Conservation (phyloP, 2,797 vertebrate genomes). For the Coranthus polyacanthus region DNA sequence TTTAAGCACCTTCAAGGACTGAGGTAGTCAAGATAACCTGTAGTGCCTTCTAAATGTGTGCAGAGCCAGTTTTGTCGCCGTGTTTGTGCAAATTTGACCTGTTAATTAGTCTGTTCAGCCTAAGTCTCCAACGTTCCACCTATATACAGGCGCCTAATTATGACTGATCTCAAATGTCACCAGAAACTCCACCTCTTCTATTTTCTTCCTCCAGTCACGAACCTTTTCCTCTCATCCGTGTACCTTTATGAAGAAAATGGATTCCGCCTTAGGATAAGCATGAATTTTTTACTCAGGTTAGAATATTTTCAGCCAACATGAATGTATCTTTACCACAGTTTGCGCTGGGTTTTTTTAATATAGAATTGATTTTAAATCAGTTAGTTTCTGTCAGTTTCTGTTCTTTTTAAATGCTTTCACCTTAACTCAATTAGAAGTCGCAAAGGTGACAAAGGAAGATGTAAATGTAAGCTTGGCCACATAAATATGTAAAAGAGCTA, state of each 20-base stretch:
- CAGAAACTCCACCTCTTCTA: slow-evolving; percentile 2
- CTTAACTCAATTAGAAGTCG: background rate
- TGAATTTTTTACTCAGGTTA: slow-evolving; percentile 15
- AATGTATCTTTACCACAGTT: background rate
- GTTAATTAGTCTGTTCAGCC: slow-evolving; percentile 18
- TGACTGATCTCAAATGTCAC: slow-evolving; percentile 20
- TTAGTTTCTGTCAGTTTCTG: too few relatives aligned
- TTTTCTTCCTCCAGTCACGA: background rate
- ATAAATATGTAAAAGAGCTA: background rate
- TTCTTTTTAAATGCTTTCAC: too few relatives aligned
- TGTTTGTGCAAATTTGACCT: slow-evolving; percentile 20
- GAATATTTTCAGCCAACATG: slow-evolving; percentile 4
- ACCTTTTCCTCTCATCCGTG: background rate
- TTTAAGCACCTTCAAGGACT: slow-evolving; percentile 3
- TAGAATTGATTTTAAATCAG: background rate
- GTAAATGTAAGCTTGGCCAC: slow-evolving; percentile 17
- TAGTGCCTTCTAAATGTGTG: slow-evolving; percentile 12
- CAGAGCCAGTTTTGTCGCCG: slow-evolving; percentile 7
- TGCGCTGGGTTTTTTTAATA: background rate
- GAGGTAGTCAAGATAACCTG: slow-evolving; percentile 31
- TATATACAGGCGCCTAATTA: slow-evolving; percentile 8
- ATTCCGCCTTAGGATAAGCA: slow-evolving; percentile 13
- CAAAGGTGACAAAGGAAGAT: slow-evolving; percentile 10
- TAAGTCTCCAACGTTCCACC: background rate
- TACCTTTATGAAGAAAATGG: slow-evolving; percentile 11